These are phyloP conservation scores for Parascotia fuliginaria DNA, from an alignment of 2,888 invertebrate genomes.

Conservation along the genomic window DNA sequence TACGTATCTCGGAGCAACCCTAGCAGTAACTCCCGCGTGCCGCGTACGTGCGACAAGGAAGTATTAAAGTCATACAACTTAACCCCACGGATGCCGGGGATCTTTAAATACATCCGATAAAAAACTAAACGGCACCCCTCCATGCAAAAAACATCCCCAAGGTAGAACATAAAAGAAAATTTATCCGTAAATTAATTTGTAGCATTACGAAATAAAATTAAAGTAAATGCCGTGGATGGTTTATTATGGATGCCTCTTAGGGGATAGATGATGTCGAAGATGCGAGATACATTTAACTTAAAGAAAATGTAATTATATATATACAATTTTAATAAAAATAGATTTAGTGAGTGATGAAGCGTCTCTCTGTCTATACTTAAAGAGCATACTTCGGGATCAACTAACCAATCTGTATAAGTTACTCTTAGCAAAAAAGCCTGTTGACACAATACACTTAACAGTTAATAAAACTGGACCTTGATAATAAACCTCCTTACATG, in stretches of 20 bases:
- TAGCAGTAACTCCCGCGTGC: constrained; percentile 38
- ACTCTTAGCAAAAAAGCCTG: no score
- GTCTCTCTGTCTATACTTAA: no score
- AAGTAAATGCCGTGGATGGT: constrained; percentile 39
- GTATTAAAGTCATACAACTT: constrained; percentile 80
- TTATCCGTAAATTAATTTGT: constrained; percentile 85
- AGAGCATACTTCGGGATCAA: no score
- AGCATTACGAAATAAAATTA: constrained; percentile 68
- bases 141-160: constrained; percentile 65
- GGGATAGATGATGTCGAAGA: constrained; percentile 1
- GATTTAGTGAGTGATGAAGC: no score
- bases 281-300: not conserved
- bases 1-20: constrained; percentile 32
- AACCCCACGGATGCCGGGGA: constrained; percentile 68
- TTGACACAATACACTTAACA: no score
- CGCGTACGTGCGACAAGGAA: constrained; percentile 72
- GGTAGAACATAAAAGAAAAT: constrained; percentile 79
- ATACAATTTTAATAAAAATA: no score
- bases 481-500: no score
- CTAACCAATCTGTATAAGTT: no score
- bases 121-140: constrained; percentile 79
- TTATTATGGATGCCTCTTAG: constrained; percentile 13
- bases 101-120: constrained; percentile 84
- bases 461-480: no score
- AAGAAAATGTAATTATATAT: not conserved